phyloP scores from a whole-genome alignment of 2,113 vertebrate genomes.

The Opisthocomus hoazin region DNA sequence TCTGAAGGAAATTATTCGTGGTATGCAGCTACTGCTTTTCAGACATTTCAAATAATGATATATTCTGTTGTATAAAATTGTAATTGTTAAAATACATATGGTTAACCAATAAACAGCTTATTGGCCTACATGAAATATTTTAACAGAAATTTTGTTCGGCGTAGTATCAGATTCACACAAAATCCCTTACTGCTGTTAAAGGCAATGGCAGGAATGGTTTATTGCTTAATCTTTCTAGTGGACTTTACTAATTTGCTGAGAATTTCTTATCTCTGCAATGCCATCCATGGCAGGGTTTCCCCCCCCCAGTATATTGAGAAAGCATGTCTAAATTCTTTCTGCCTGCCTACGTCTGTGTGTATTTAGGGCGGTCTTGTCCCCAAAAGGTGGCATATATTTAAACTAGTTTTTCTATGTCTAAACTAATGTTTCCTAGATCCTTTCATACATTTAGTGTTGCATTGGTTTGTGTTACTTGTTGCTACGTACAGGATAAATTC shows the following conservation, averaged over 20 bases:
- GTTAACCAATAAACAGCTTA: neutral
- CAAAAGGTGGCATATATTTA: neutral
- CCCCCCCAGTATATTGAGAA: neutral
- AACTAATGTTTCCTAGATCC: neutral
- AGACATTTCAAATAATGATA: neutral
- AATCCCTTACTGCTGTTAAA: neutral
- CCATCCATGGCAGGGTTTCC: neutral
- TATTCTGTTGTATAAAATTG: neutral
- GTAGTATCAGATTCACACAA: neutral
- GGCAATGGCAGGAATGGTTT: neutral
- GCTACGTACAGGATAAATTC: neutral
- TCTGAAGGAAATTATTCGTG: constrained; percentile 43
- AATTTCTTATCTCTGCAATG: neutral
- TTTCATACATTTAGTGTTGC: neutral
- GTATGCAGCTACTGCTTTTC: constrained; percentile 13
- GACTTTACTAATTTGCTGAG: neutral
- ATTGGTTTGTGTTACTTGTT: neutral
- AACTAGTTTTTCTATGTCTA: neutral
- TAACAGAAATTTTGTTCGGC: neutral
- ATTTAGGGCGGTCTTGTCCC: neutral
- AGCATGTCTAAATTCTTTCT: neutral
- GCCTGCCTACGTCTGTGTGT: neutral
- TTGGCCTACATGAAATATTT: neutral
- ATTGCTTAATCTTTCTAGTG: neutral
- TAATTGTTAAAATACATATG: neutral